Evolutionary conservation across 2,888 invertebrate genomes (phyloP).

Genomic region (Tribolium freemani): DNA sequence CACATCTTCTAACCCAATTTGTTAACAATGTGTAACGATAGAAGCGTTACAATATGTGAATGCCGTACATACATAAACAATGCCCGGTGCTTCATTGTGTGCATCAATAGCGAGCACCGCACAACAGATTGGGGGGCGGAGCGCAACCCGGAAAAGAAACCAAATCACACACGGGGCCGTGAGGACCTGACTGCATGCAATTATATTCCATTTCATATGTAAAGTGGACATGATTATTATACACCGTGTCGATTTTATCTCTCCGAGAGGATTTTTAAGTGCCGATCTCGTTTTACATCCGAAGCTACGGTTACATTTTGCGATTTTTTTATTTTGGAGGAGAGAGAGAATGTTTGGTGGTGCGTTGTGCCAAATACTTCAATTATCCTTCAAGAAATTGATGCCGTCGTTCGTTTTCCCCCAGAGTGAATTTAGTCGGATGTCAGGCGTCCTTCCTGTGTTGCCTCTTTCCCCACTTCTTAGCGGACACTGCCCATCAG

Average conservation of each 20-base stretch:
- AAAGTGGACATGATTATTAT: conserved; percentile 48
- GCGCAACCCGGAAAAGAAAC: conserved; percentile 38
- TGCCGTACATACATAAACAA: conserved; percentile 39
- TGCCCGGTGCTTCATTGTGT: conserved; percentile 35
- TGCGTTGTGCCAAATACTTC: conserved; percentile 38
- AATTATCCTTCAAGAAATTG: conserved; percentile 54
- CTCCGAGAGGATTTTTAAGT: conserved; percentile 35
- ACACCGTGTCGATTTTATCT: conserved; percentile 47
- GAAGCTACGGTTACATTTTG: conserved; percentile 13
- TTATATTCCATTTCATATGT: conserved; percentile 50
- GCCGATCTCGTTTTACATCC: conserved; percentile 31
- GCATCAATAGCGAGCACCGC: conserved; percentile 43
- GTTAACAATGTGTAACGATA: conserved; percentile 31
- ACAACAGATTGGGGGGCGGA: conserved; percentile 42
- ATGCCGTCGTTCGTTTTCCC: conserved; percentile 55
- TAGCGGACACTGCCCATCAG: conserved; percentile 67
- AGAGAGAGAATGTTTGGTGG: conserved; percentile 6
- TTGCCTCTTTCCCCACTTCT: conserved; percentile 45
- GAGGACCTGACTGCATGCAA: conserved; percentile 42
- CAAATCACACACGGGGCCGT: conserved; percentile 33
- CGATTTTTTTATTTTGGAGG: background rate
- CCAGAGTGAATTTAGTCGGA: conserved; percentile 53
- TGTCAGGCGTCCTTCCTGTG: conserved; percentile 53
- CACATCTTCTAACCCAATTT: conserved; percentile 35
- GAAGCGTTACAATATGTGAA: conserved; percentile 33